phyloP scores from a whole-genome alignment of 2,113 vertebrate genomes.

The Myrmecophaga tridactyla region DNA sequence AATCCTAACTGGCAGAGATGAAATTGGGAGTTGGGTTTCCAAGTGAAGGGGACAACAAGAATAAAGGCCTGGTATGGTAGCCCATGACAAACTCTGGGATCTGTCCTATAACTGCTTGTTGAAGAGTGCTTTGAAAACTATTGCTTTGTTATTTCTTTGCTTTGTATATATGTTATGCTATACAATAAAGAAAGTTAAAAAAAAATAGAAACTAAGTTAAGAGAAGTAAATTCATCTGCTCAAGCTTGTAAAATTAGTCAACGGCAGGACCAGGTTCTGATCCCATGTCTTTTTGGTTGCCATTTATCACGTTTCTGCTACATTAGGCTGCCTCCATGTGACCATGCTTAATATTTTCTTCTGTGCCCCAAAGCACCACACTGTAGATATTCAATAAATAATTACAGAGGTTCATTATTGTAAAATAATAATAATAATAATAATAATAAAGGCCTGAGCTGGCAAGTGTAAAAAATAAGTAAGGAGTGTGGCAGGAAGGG shows the following conservation, averaged over 20 bases:
- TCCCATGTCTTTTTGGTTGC: background rate
- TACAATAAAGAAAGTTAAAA: too few relatives aligned
- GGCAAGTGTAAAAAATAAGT: background rate
- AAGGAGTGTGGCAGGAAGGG: background rate
- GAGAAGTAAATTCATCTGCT: background rate
- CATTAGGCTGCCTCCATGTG: background rate
- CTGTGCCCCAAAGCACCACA: background rate
- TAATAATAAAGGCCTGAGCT: background rate
- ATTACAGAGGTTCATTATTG: background rate
- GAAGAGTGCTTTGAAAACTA: too few relatives aligned
- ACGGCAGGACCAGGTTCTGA: background rate
- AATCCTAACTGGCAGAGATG: background rate
- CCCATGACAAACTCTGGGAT: too few relatives aligned
- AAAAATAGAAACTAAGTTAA: background rate
- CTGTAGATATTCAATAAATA: background rate
- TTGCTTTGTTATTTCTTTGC: too few relatives aligned
- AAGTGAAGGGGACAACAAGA: background rate
- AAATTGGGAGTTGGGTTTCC: background rate
- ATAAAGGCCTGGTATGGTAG: too few relatives aligned
- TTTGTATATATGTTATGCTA: too few relatives aligned
- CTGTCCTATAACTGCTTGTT: too few relatives aligned
- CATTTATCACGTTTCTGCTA: too few relatives aligned
- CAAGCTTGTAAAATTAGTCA: slow-evolving; percentile 4
- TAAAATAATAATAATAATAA: too few relatives aligned
- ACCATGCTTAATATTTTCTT: background rate